Evolutionary conservation across 2,113 vertebrate genomes (phyloP).

Genomic region (Manacus vitellinus): DNA sequence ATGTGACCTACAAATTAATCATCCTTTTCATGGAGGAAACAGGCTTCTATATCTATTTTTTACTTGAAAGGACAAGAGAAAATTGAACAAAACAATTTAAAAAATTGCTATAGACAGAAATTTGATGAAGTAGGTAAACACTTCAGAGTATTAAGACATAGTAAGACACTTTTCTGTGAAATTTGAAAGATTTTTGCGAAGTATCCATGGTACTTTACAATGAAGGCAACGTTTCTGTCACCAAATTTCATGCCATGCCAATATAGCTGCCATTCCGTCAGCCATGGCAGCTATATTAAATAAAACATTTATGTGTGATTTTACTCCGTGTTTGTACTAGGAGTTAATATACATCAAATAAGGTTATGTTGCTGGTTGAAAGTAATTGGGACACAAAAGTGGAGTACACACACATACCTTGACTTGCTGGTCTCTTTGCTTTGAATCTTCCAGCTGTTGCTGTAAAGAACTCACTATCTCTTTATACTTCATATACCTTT

Average conservation of each 20-base stretch:
- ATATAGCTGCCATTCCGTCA: neutral
- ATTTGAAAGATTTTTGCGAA: neutral
- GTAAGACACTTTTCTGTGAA: neutral
- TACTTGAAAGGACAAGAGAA: neutral
- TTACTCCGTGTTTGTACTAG: neutral
- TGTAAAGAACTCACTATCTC: constrained; percentile 82
- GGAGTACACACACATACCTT: constrained; percentile 68
- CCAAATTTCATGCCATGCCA: neutral
- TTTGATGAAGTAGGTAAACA: neutral
- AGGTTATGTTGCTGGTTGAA: neutral
- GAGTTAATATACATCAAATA: neutral
- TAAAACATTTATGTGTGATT: neutral
- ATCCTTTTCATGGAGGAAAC: neutral
- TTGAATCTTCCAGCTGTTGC: constrained; percentile 83
- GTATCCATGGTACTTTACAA: neutral
- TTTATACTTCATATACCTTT: constrained; percentile 82
- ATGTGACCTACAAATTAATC: neutral
- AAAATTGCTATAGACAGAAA: neutral
- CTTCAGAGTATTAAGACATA: neutral
- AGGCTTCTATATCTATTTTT: neutral
- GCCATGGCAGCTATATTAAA: neutral
- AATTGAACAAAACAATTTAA: neutral
- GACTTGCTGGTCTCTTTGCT: constrained; percentile 75
- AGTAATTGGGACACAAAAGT: neutral
- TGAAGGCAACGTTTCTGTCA: neutral